phyloP scores from a whole-genome alignment of 2,113 vertebrate species.

The Phalacrocorax aristotelis region DNA sequence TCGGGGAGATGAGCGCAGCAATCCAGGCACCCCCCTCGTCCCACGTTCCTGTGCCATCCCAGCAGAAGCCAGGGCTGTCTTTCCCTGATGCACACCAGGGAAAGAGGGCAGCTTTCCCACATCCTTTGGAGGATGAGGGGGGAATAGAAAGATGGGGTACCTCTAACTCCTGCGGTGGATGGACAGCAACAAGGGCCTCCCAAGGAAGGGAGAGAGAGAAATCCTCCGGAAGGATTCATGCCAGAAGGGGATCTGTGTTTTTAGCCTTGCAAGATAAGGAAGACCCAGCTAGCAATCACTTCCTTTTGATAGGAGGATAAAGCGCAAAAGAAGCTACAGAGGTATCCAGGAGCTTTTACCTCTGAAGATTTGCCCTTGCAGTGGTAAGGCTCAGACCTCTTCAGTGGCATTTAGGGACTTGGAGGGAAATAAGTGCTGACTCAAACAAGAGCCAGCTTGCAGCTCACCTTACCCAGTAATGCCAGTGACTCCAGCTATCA shows the following conservation, averaged over 20 bases:
- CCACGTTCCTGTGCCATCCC: rapidly evolving
- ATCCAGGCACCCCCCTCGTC: background rate
- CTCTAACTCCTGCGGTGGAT: background rate
- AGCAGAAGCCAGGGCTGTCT: background rate
- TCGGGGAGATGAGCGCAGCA: background rate
- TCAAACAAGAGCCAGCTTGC: background rate
- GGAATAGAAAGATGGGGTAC: background rate
- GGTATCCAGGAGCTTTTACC: background rate
- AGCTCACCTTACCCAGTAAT: background rate
- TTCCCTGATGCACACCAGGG: background rate
- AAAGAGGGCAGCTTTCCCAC: background rate
- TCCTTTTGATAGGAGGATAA: background rate
- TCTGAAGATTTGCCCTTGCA: background rate
- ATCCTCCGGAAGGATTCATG: background rate
- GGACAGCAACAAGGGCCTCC: background rate
- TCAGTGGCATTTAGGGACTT: background rate
- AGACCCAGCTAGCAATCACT: background rate
- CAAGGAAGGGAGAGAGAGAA: background rate
- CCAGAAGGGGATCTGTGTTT: background rate
- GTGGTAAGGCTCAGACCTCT: background rate
- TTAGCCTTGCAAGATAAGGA: background rate
- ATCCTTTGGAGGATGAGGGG: background rate
- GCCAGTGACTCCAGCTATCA: background rate
- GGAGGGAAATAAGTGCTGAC: background rate
- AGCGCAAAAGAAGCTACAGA: background rate